These are phyloP conservation scores for Phaethornis superciliosus DNA, from an alignment of 2,113 vertebrate species.

Conservation along the genomic window DNA sequence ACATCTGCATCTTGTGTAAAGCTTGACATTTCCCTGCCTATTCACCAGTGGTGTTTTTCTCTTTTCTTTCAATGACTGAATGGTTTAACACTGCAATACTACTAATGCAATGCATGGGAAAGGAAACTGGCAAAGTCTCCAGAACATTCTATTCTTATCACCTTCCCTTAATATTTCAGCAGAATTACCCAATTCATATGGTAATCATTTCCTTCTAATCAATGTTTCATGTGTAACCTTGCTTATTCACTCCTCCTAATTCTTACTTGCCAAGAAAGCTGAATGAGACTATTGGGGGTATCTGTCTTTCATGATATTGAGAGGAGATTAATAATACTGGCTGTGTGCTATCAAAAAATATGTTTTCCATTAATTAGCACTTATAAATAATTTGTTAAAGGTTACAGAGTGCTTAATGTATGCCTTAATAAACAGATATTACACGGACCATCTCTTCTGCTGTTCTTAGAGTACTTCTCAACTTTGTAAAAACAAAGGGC, in stretches of 20 bases:
- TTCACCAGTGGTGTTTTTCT: slow-evolving; percentile 31
- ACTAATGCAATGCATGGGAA: not conserved
- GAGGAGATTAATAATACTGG: slow-evolving; percentile 31
- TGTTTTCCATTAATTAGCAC: slow-evolving; percentile 38
- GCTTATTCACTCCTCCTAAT: slow-evolving; percentile 6
- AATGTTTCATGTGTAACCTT: slow-evolving; percentile 21
- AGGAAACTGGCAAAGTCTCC: not conserved
- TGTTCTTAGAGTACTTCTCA: not conserved
- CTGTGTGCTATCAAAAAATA: slow-evolving; percentile 7
- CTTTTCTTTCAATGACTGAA: not conserved
- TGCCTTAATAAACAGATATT: slow-evolving; percentile 18
- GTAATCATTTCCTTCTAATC: slow-evolving; percentile 56
- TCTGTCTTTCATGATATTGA: not conserved
- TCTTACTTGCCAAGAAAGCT: slow-evolving; percentile 12
- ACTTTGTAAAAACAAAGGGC: not conserved
- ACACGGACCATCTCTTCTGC: not conserved
- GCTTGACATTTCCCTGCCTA: slow-evolving; percentile 27
- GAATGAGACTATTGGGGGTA: not conserved
- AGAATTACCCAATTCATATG: slow-evolving; percentile 38
- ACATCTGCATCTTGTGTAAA: slow-evolving; percentile 36
- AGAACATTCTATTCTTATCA: slow-evolving; percentile 44
- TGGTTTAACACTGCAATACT: not conserved
- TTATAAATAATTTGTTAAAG: slow-evolving; percentile 21
- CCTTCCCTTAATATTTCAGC: slow-evolving; percentile 29
- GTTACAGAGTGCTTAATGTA: not conserved